Conservation (phyloP, 2,113 vertebrate species). For the Neodon shergylaensis region DNA sequence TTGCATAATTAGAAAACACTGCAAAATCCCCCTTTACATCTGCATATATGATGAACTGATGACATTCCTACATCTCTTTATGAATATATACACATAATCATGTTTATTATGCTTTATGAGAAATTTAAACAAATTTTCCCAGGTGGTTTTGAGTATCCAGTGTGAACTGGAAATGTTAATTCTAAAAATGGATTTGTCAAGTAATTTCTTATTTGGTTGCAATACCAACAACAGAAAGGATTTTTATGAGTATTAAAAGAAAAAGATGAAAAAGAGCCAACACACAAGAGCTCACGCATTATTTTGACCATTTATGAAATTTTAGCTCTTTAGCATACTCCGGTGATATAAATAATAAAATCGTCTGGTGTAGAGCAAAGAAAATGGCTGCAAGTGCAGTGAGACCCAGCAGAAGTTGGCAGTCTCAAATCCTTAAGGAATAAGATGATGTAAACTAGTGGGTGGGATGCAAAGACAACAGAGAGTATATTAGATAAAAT, state of each 20-base stretch:
- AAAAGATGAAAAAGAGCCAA: background rate
- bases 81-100: constrained; percentile 6
- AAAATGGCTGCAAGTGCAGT: background rate
- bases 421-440: constrained; percentile 10
- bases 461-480: constrained; percentile 11
- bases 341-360: background rate
- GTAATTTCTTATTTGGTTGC: constrained; percentile 14
- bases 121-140: constrained; percentile 30
- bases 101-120: constrained; percentile 26
- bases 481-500: background rate
- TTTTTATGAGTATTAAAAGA: constrained; percentile 25
- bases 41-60: background rate
- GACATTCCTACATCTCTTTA: background rate
- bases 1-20: constrained; percentile 56
- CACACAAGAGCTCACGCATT: background rate
- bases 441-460: background rate
- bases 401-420: constrained; percentile 47
- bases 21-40: constrained; percentile 47
- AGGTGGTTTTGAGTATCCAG: background rate
- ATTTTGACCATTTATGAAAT: constrained; percentile 37
- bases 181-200: constrained; percentile 46
- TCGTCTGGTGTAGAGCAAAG: background rate
- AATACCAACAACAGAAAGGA: background rate
- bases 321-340: background rate
- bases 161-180: background rate